Conservation (phyloP, 2,888 invertebrate species). For the Drosophila lacicola region DNA sequence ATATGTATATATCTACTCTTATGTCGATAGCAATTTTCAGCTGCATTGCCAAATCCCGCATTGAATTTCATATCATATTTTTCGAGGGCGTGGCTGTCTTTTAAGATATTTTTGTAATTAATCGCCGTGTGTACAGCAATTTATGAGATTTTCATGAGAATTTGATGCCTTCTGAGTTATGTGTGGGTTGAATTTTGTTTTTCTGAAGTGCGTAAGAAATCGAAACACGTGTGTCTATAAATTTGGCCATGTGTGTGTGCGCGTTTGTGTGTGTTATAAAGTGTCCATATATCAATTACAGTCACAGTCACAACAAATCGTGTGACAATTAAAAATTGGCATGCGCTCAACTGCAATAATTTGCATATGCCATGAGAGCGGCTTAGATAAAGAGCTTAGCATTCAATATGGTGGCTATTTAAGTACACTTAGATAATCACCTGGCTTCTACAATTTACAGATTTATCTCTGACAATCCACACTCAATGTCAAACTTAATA, state of each 20-base stretch:
- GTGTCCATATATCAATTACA: conserved; percentile 74
- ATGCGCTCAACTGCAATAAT: conserved; percentile 62
- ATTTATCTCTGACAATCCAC: conserved; percentile 27
- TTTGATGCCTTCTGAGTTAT: conserved; percentile 70
- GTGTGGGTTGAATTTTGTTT: conserved; percentile 55
- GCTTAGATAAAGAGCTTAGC: conserved; percentile 62
- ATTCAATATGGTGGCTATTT: conserved; percentile 29
- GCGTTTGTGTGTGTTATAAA: conserved; percentile 24
- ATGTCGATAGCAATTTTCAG: conserved; percentile 55
- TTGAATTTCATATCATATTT: conserved; percentile 53
- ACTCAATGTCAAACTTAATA: conserved; percentile 41
- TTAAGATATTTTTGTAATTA: conserved; percentile 64
- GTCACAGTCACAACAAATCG: conserved; percentile 75
- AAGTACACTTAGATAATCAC: conserved; percentile 30
- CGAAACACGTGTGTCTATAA: conserved; percentile 61
- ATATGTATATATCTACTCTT: conserved; percentile 16
- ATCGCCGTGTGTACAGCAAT: conserved; percentile 70
- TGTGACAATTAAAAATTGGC: conserved; percentile 75
- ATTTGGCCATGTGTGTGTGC: conserved; percentile 25
- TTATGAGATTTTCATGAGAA: conserved; percentile 73
- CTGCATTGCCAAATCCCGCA: conserved; percentile 14
- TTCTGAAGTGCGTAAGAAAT: conserved; percentile 66
- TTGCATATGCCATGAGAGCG: conserved; percentile 68
- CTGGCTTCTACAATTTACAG: conserved; percentile 26
- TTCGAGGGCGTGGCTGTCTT: conserved; percentile 52